A percentile compares a stretch with the other conserved stretches of the same genome.
phyloP scores from a whole-genome alignment of 2,113 vertebrate genomes.

The Epinephelus fuscoguttatus region DNA sequence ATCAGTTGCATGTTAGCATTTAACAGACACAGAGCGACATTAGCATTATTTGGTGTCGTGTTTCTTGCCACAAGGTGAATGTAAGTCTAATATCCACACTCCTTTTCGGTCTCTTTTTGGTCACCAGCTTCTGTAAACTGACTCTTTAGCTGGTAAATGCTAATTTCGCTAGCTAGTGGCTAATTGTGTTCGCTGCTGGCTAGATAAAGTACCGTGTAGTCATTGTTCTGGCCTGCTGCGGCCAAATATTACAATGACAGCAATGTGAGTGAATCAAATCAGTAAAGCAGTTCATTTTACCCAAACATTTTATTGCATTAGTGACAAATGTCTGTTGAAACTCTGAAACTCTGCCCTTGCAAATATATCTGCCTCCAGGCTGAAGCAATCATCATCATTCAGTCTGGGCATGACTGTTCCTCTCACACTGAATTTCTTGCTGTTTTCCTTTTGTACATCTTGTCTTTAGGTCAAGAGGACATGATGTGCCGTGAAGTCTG shows the following conservation, averaged over 20 bases:
- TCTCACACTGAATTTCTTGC: background rate
- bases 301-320: background rate
- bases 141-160: background rate
- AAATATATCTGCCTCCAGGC: conserved; percentile 3
- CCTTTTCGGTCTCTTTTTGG: background rate
- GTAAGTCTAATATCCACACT: background rate
- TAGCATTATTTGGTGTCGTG: background rate
- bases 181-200: background rate
- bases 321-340: conserved; percentile 8
- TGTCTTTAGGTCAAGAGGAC: conserved; percentile 60
- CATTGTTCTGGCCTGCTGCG: background rate
- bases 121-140: background rate
- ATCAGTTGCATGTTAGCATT: background rate
- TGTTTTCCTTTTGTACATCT: conserved; percentile 10
- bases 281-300: background rate
- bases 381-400: conserved; percentile 2
- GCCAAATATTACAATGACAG: background rate
- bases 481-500: conserved; percentile 32
- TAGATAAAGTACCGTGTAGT: background rate
- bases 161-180: background rate
- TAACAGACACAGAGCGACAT: background rate
- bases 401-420: conserved; percentile 4
- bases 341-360: background rate
- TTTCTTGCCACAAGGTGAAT: background rate
- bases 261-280: background rate